These are phyloP conservation scores for Epinephelus moara DNA, from an alignment of 2,113 vertebrate genomes.

Conservation along the genomic window DNA sequence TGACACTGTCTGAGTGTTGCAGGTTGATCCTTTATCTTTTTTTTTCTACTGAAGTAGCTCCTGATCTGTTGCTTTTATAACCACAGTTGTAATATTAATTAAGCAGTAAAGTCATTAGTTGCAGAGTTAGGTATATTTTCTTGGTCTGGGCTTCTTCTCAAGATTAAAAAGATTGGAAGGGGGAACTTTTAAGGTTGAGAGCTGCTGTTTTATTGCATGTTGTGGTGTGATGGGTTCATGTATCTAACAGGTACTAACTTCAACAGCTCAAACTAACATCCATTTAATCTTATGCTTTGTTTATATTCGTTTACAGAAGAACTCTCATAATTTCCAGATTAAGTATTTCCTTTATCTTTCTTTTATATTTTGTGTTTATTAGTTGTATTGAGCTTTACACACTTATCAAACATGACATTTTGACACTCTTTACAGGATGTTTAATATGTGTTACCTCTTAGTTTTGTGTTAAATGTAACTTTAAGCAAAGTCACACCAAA, in stretches of 20 bases:
- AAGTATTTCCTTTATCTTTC: background rate
- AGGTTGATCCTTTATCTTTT: background rate
- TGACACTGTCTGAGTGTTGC: background rate
- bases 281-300: background rate
- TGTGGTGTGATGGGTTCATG: background rate
- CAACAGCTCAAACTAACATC: background rate
- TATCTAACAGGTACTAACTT: constrained; percentile 27
- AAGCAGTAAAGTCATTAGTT: background rate
- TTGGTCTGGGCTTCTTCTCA: background rate
- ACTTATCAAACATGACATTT: background rate
- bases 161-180: background rate
- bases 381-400: background rate
- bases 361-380: background rate
- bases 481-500: too few relatives aligned
- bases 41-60: background rate
- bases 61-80: background rate
- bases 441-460: background rate
- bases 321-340: background rate
- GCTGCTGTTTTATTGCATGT: constrained; percentile 43
- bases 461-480: background rate
- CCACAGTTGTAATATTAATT: background rate
- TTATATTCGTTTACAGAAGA: background rate
- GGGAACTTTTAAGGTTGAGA: background rate
- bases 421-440: too few relatives aligned
- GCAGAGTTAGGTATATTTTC: background rate